Percentiles rank a stretch among this genome's conserved stretches.
Conservation (phyloP, 1,140 invertebrate species). For the Drosophila pruinosa region DNA sequence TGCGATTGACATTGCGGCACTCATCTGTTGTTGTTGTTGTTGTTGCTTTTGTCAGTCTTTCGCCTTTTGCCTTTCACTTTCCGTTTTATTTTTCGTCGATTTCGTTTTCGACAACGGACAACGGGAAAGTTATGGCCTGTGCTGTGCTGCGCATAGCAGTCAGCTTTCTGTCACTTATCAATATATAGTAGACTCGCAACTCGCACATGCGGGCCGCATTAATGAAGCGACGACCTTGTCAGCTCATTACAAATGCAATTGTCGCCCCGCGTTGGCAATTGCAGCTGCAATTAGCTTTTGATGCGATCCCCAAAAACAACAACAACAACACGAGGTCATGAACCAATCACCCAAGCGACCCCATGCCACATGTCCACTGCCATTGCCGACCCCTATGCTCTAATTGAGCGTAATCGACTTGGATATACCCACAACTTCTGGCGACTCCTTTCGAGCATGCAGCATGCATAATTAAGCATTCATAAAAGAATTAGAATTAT, state of each 20-base stretch:
- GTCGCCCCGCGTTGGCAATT: constrained; percentile 17
- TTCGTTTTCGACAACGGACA: background rate
- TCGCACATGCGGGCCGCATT: constrained; percentile 13
- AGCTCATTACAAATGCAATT: constrained; percentile 44
- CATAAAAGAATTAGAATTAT: too few relatives aligned
- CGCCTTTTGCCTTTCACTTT: constrained; percentile 53
- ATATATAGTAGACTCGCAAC: background rate
- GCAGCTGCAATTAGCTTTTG: constrained; percentile 38
- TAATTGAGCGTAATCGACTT: background rate
- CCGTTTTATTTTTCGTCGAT: constrained; percentile 4
- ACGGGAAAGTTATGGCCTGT: constrained; percentile 35
- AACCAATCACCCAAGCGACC: constrained; percentile 28
- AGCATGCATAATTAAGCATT: too few relatives aligned
- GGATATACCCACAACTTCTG: background rate
- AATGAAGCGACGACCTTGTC: constrained; percentile 35
- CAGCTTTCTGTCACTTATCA: constrained; percentile 23
- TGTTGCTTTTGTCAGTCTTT: background rate
- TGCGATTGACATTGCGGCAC: constrained; percentile 43
- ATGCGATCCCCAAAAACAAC: constrained; percentile 6
- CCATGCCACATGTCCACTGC: background rate
- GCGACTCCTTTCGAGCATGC: background rate
- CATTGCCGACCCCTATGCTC: constrained; percentile 1
- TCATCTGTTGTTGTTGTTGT: constrained; percentile 11
- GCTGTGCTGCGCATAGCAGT: constrained; percentile 1
- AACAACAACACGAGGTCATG: constrained; percentile 30